Percentiles rank a stretch among this genome's conserved stretches.
These are phyloP conservation scores for Lates japonicus DNA, from an alignment of 2,797 vertebrate genomes.

Conservation along the genomic window DNA sequence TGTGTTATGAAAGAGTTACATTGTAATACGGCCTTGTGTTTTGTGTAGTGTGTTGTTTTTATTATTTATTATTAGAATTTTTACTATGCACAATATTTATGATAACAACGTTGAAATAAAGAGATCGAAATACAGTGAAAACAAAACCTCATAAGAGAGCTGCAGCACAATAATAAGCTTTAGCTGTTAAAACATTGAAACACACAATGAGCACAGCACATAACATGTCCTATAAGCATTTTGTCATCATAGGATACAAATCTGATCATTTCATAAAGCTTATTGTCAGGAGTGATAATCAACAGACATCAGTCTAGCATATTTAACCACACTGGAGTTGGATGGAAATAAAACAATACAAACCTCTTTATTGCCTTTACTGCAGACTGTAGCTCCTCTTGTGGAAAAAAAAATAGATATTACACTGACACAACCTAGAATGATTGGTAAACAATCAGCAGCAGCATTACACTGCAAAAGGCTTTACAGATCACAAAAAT, in stretches of 20 bases:
- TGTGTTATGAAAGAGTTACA: neutral
- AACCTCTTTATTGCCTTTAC: neutral
- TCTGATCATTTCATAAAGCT: neutral
- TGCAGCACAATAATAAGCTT: neutral
- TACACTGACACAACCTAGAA: constrained; percentile 25
- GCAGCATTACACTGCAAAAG: neutral
- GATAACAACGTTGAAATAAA: neutral
- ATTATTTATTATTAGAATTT: neutral
- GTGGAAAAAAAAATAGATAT: constrained; percentile 33
- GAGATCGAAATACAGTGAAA: neutral
- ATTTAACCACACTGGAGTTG: neutral
- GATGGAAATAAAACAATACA: neutral
- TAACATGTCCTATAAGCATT: neutral
- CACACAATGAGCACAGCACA: neutral
- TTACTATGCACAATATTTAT: neutral
- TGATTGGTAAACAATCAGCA: constrained; percentile 20
- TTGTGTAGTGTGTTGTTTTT: neutral
- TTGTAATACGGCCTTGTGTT: neutral
- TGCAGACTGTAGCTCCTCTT: constrained; percentile 65
- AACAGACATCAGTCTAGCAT: constrained; percentile 8
- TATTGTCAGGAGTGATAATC: neutral
- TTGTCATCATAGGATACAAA: neutral
- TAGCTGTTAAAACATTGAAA: neutral
- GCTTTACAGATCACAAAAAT: neutral
- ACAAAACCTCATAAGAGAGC: neutral